Percentiles rank a stretch among this genome's conserved stretches.
Evolutionary conservation across 2,113 vertebrate genomes (phyloP).

Genomic region (Eulemur rufifrons): DNA sequence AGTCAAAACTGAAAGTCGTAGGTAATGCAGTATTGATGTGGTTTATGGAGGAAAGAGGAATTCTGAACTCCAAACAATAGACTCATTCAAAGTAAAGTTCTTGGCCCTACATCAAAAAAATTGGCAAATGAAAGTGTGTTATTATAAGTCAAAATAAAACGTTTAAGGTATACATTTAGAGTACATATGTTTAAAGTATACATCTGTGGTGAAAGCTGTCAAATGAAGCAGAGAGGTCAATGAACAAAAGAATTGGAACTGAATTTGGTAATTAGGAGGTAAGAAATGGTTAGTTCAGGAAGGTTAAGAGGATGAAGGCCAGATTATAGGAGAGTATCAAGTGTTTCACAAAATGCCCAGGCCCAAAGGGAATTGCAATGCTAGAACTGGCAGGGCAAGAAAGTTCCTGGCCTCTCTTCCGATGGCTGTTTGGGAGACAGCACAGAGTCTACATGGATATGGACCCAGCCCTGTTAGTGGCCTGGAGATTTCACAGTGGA

Average conservation of each 20-base stretch:
- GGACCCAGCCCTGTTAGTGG: background rate
- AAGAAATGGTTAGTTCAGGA: background rate
- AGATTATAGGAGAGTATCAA: background rate
- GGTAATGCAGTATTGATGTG: background rate
- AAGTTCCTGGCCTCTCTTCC: conserved; percentile 40
- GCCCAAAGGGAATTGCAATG: conserved; percentile 57
- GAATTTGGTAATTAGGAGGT: conserved; percentile 5
- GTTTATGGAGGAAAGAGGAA: background rate
- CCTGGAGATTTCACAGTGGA: background rate
- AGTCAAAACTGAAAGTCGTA: background rate
- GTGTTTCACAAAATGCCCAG: conserved; percentile 67
- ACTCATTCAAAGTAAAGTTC: conserved; percentile 7
- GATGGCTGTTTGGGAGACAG: background rate
- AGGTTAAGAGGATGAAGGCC: background rate
- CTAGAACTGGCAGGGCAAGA: conserved; percentile 61
- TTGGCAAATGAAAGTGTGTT: background rate
- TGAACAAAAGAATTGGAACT: conserved; percentile 1
- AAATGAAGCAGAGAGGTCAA: background rate
- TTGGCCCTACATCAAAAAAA: background rate
- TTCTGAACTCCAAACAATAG: background rate
- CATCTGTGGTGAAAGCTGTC: background rate
- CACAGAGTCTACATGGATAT: background rate
- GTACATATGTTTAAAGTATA: background rate
- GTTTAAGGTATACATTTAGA: background rate
- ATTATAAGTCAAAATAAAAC: background rate